Evolutionary conservation across 1,140 invertebrate genomes (phyloP).

Genomic region (Contarinia nasturtii): DNA sequence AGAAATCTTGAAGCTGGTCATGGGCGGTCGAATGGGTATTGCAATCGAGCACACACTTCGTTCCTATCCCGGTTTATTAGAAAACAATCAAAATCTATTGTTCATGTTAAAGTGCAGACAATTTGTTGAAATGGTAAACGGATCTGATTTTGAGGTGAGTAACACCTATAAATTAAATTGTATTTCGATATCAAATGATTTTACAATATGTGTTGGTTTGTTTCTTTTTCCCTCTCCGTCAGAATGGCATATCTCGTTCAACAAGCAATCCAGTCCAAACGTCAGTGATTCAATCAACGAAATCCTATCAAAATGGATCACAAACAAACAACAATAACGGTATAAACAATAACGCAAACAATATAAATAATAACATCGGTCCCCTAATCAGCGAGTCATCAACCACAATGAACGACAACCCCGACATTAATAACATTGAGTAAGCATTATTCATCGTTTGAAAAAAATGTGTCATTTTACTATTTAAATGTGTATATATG

Average conservation of each 20-base stretch:
- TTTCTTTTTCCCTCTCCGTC: neutral
- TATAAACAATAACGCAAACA: conserved; percentile 16
- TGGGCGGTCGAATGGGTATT: conserved; percentile 82
- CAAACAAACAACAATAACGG: conserved; percentile 26
- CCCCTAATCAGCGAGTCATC: conserved; percentile 1
- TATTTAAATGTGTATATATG: no score
- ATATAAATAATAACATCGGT: conserved; percentile 6
- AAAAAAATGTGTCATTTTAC: no score
- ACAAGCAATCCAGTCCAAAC: conserved; percentile 29
- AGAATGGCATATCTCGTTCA: conserved; percentile 2
- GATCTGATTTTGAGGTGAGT: conserved; percentile 51
- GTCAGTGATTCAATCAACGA: conserved; percentile 55
- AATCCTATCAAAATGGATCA: conserved; percentile 33
- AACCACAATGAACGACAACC: conserved; percentile 1
- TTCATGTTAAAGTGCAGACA: conserved; percentile 93
- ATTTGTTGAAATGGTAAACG: conserved; percentile 91
- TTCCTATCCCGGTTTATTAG: conserved; percentile 78
- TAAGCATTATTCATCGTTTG: conserved; percentile 17
- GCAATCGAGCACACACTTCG: conserved; percentile 78
- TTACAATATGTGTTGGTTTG: no score
- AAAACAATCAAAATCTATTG: conserved; percentile 73
- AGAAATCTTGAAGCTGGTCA: conserved; percentile 86
- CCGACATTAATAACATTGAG: conserved; percentile 18
- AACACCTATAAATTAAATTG: neutral
- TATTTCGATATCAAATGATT: no score